Base-by-base conservation (phyloP, 1,140 invertebrate genomes). In the Myzus persicae region DNA sequence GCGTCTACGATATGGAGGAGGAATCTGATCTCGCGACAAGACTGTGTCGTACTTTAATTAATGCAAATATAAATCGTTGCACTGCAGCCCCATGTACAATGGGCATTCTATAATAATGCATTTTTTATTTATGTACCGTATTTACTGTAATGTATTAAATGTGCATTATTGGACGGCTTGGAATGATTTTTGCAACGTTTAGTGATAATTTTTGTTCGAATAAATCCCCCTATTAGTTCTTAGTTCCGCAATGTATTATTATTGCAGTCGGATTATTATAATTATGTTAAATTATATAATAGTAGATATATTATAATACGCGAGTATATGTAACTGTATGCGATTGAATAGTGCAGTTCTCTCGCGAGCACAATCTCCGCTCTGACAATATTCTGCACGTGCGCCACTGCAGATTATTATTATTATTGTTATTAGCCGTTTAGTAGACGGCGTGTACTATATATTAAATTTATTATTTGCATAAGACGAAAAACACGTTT, bases 401-500 rank as follows among this genome's bases (percentile, higher is more conserved):
- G 59, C 31, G 59, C 11, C 59, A 67, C 59, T 67, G 59, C 59
- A 14, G 18, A 76, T 76, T 76, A 76, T 76, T 76, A 76, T 76
- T 76, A 76, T 18, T 76, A 76, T 76, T n/a, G 59, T 76, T n/a
- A 76, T 76, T 76, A 36, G 59, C 14, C 59, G n/a, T 76, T 76
- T 76, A 76, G 59, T 18, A n/a, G 59, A 76, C 59, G 59, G 14
- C 59, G n/a, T n/a, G 59, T 76, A 76, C 59, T 76, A 76, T 76
- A 36, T 76, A 76, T 76, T n/a, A 76, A n/a, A n/a, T 76, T 76
- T 76, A 76, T 76, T 76, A 76, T 76, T 76, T 76, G 59, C n/a
- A 76, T 76, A 76, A 76, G 31, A 76, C 59, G 31, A 76, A 76
- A 67, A 76, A 76, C 59, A n/a, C 59, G 59, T 76, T 76, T 76